Evolutionary conservation across 2,888 invertebrate genomes (phyloP).

Genomic region (Frankliniella fusca): DNA sequence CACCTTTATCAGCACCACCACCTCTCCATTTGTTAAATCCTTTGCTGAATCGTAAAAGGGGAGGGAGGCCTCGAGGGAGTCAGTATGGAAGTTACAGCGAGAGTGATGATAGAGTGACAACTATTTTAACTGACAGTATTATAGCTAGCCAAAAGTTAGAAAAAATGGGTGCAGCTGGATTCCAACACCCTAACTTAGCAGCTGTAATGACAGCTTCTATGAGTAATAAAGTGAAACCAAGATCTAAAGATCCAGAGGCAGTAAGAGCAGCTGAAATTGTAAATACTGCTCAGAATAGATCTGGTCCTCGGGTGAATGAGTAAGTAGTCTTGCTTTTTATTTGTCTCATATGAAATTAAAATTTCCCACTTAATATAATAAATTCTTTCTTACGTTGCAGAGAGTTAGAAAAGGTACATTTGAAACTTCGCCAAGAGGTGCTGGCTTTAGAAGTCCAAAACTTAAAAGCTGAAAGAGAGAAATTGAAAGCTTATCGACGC

Average conservation of each 20-base stretch:
- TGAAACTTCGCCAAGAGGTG: not conserved
- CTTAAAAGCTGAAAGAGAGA: not conserved
- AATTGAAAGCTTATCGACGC: not conserved
- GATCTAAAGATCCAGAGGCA: not conserved
- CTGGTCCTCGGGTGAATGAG: not conserved
- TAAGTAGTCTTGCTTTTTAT: not conserved
- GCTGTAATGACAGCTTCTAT: not conserved
- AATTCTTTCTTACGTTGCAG: not conserved
- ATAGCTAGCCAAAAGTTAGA: not conserved
- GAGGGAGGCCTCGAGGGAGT: not conserved
- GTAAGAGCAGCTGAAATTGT: not conserved
- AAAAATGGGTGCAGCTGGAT: not conserved
- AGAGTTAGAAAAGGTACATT: not conserved
- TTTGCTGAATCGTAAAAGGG: not conserved
- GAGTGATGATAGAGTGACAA: slow-evolving; percentile 5
- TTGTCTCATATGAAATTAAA: not conserved
- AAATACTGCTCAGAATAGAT: not conserved
- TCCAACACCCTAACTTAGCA: not conserved
- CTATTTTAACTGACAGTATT: not conserved
- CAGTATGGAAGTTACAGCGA: slow-evolving; percentile 2
- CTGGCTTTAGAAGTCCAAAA: not conserved
- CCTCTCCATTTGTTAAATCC: slow-evolving; percentile 1
- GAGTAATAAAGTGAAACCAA: not conserved
- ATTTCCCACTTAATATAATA: not conserved
- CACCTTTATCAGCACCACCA: not conserved